Conservation (phyloP, 2,888 invertebrate genomes). For the Dicyrtomina minuta region DNA sequence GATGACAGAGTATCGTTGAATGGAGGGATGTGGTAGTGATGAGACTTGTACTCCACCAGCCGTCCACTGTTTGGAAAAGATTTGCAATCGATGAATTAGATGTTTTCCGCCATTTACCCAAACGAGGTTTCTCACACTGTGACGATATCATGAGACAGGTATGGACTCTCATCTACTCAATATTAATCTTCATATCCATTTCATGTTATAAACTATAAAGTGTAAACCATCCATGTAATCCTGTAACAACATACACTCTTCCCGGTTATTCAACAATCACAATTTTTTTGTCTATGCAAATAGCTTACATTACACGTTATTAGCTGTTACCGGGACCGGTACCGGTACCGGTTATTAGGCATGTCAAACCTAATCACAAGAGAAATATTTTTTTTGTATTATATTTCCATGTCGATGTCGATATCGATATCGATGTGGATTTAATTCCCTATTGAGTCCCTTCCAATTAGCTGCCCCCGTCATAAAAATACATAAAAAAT, state of each 20-base stretch:
- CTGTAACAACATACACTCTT: too few relatives aligned
- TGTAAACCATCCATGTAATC: too few relatives aligned
- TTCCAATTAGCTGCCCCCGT: too few relatives aligned
- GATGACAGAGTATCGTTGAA: constrained; percentile 54
- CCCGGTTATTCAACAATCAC: not conserved
- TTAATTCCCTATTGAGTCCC: too few relatives aligned
- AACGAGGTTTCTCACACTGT: constrained; percentile 44
- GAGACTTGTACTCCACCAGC: constrained; percentile 57
- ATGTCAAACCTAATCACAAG: too few relatives aligned
- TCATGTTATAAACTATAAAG: not conserved
- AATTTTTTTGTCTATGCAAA: not conserved
- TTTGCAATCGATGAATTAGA: constrained; percentile 57
- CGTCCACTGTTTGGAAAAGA: constrained; percentile 57
- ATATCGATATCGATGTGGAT: too few relatives aligned
- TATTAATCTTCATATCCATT: constrained; percentile 1
- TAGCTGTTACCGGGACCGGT: too few relatives aligned
- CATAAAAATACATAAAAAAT: too few relatives aligned
- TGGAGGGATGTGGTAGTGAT: constrained; percentile 56
- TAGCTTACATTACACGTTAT: too few relatives aligned
- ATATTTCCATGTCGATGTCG: too few relatives aligned
- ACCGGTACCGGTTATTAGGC: too few relatives aligned
- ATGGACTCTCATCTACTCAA: constrained; percentile 4
- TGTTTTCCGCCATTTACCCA: constrained; percentile 52
- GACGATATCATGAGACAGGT: constrained; percentile 47
- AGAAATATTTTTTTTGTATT: too few relatives aligned